Evolutionary conservation across 1,140 invertebrate genomes (phyloP).

Genomic region (Drosophila leontia): DNA sequence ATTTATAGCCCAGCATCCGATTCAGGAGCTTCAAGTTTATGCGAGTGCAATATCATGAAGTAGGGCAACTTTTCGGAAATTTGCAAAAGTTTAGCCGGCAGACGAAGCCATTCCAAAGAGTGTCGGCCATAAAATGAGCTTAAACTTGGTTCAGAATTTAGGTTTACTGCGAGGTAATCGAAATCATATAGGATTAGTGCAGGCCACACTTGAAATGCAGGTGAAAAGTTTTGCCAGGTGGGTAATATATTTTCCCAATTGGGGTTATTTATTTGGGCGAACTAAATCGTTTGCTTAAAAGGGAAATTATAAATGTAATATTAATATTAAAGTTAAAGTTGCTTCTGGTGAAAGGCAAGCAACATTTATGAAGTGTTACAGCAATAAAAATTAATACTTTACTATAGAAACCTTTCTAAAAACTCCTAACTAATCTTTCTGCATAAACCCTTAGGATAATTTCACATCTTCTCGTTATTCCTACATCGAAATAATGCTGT

Average conservation of each 20-base stretch:
- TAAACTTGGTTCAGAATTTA: slow-evolving; percentile 6
- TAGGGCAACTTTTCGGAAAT: slow-evolving; percentile 22
- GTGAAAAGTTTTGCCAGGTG: slow-evolving; percentile 2
- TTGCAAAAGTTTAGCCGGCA: slow-evolving; percentile 11
- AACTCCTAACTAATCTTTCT: neutral
- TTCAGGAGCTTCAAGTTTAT: slow-evolving; percentile 41
- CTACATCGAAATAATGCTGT: slow-evolving; percentile 28
- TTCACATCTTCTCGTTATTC: slow-evolving; percentile 10
- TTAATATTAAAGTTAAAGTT: neutral
- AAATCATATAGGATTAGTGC: neutral
- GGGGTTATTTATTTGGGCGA: neutral
- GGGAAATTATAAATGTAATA: neutral
- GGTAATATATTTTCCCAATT: neutral
- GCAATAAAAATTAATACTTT: no score
- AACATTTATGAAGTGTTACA: neutral
- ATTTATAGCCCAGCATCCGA: slow-evolving; percentile 65
- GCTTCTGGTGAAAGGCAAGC: neutral
- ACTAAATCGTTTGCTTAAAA: neutral
- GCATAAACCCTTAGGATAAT: slow-evolving; percentile 21
- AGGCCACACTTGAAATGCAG: neutral
- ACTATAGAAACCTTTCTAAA: neutral
- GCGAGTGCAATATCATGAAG: slow-evolving; percentile 33
- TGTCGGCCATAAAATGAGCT: slow-evolving; percentile 30
- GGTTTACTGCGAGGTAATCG: slow-evolving; percentile 1
- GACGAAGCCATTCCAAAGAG: neutral